Evolutionary conservation across 1,140 invertebrate species (phyloP), one percentile per base, ranked within the genome.

Genomic region (Ips nitidus): DNA sequence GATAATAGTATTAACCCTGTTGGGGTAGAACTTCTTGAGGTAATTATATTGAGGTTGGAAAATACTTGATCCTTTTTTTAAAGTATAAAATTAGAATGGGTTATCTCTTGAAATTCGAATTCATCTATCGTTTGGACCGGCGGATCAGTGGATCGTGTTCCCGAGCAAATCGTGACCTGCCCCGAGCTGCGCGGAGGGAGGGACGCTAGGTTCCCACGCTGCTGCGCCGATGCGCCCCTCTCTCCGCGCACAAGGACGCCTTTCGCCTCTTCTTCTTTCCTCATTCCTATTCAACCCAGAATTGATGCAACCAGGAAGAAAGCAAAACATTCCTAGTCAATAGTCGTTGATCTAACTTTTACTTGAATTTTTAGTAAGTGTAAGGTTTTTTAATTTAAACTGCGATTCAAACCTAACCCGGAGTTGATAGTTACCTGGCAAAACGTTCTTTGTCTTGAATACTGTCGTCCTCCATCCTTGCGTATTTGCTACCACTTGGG

Each of bases 401-500:
- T 22, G 22, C 22, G 22, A 22, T 22, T 22, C 22, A 22, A 22
- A 22, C 22, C 22, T 22, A 22, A 22, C 3, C 41, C 57, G 5
- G 41, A 41, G 57, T 59, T 62, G 36, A 64, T 77, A 79, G 71
- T 82, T 81, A 94, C 93, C 92, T 94, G 72, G 94, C 94, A 87
- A 95, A 97, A 76, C 94, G 88, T 81, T 98, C 95, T 83, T 97
- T 97, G 82, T 97, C 95, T 86, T 94, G 93, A 82, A 93, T 90
- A 82, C 89, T 93, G 76, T 95, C 93, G 82, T 95, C 94, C 80
- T 97, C 94, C 89, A 94, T 91, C 86, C 90, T 89, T 77, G 87
- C 86, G 81, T 90, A 92, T 86, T 93, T 93, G 77, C 85, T 87
- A 71, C 87, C 88, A 83, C 88, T 91, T 78, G 88, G 88, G 84